Percentiles rank a stretch among this genome's conserved stretches.
These are phyloP conservation scores for Halocynthia aurantium DNA, from an alignment of 23 tunicate species.

Conservation along the genomic window DNA sequence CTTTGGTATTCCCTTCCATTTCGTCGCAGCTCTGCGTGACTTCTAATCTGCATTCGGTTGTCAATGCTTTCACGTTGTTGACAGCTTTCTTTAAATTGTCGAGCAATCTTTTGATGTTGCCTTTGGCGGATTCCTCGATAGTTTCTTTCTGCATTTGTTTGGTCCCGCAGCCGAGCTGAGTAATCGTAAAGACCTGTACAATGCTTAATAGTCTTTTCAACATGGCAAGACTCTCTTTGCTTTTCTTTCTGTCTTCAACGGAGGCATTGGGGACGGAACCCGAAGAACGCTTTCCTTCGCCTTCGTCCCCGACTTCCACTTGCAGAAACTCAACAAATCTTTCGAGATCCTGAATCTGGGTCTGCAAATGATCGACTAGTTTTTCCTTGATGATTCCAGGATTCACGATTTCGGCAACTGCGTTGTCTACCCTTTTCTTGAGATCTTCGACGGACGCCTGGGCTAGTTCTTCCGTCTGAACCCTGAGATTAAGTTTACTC, in stretches of 20 bases:
- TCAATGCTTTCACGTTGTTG: slow-evolving; percentile 19
- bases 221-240: slow-evolving; percentile 42
- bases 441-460: slow-evolving; percentile 67
- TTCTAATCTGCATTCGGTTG: not conserved
- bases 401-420: slow-evolving; percentile 89
- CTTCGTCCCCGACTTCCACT: slow-evolving; percentile 67
- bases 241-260: slow-evolving; percentile 3
- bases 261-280: slow-evolving; percentile 49
- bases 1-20: not conserved
- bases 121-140: slow-evolving; percentile 17
- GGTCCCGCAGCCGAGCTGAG: slow-evolving; percentile 78
- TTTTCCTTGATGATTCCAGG: slow-evolving; percentile 82
- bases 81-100: slow-evolving; percentile 53
- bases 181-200: slow-evolving; percentile 60
- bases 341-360: slow-evolving; percentile 93
- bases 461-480: slow-evolving; percentile 56
- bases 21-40: not conserved
- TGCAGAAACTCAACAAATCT: slow-evolving; percentile 84
- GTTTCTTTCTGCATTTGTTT: not conserved
- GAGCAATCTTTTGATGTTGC: slow-evolving; percentile 31
- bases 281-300: slow-evolving; percentile 38
- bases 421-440: slow-evolving; percentile 64
- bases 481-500: slow-evolving; percentile 44
- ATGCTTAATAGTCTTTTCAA: slow-evolving; percentile 53
- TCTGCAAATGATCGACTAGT: slow-evolving; percentile 82